Percentiles rank a stretch among this genome's conserved stretches.
These are phyloP conservation scores for Athalia circularis DNA, from an alignment of 2,888 invertebrate species.

Conservation along the genomic window DNA sequence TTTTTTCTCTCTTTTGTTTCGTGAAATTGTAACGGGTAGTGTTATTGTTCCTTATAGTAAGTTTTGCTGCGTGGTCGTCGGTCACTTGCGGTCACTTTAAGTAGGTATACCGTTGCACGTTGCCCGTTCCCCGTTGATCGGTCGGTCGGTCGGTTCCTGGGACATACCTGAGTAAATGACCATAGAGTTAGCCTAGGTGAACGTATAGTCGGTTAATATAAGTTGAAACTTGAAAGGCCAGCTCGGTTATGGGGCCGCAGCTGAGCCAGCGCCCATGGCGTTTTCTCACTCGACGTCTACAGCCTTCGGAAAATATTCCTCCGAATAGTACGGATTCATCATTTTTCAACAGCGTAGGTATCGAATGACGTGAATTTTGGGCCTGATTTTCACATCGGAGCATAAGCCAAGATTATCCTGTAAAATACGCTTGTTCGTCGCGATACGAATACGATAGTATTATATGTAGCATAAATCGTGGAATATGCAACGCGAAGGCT, in stretches of 20 bases:
- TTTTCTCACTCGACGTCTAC: not conserved
- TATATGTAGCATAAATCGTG: too few relatives aligned
- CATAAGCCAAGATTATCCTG: too few relatives aligned
- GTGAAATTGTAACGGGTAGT: slow-evolving; percentile 26
- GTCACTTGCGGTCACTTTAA: slow-evolving; percentile 55
- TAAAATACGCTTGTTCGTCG: too few relatives aligned
- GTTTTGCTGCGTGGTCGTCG: slow-evolving; percentile 50
- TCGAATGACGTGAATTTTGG: too few relatives aligned
- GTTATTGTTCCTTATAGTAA: slow-evolving; percentile 26
- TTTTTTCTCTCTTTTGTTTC: not conserved
- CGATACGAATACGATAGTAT: too few relatives aligned
- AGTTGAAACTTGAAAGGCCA: slow-evolving; percentile 8
- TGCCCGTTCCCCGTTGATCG: not conserved
- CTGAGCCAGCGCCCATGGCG: slow-evolving; percentile 16
- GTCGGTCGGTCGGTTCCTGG: slow-evolving; percentile 15
- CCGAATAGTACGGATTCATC: too few relatives aligned
- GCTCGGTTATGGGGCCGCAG: slow-evolving; percentile 11
- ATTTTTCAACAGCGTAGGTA: too few relatives aligned
- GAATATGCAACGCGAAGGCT: too few relatives aligned
- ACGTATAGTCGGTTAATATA: not conserved
- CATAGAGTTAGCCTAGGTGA: slow-evolving; percentile 41
- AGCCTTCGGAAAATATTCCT: too few relatives aligned
- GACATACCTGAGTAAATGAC: slow-evolving; percentile 41
- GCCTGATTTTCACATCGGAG: too few relatives aligned
- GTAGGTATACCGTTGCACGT: slow-evolving; percentile 38